A percentile compares a stretch with the other conserved stretches of the same genome.
phyloP scores from a whole-genome alignment of 2,888 invertebrate genomes.

The Monochamus alternatus region DNA sequence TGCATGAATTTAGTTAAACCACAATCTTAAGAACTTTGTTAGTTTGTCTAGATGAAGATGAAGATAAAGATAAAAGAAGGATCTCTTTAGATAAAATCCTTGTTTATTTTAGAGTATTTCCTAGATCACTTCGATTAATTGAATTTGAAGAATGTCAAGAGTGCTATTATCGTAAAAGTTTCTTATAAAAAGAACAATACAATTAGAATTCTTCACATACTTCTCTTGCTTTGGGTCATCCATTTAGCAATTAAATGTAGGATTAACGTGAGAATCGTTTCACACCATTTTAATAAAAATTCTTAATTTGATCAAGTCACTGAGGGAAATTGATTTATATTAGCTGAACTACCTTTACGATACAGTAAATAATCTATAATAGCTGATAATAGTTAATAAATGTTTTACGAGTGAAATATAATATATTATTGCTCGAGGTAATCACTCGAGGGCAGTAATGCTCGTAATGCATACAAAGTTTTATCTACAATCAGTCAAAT shows the following conservation, averaged over 20 bases:
- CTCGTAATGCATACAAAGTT: too few species aligned
- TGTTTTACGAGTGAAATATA: too few species aligned
- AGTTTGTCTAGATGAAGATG: too few species aligned
- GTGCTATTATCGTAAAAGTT: background rate
- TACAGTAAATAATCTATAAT: too few species aligned
- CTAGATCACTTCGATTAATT: background rate
- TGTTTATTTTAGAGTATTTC: background rate
- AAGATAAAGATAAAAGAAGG: too few species aligned
- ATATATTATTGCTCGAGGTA: too few species aligned
- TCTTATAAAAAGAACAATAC: conserved; percentile 4
- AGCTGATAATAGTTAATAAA: too few species aligned
- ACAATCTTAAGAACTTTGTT: too few species aligned
- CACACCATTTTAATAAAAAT: background rate
- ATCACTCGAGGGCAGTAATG: too few species aligned
- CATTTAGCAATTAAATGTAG: background rate
- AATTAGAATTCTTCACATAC: conserved; percentile 8
- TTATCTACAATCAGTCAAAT: too few species aligned
- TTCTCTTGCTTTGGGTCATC: background rate
- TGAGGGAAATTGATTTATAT: background rate
- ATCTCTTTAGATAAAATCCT: background rate
- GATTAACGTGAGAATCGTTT: background rate
- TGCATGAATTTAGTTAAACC: too few species aligned
- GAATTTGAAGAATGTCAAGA: conserved; percentile 6
- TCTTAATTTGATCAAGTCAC: background rate
- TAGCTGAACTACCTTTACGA: too few species aligned